phyloP scores from a whole-genome alignment of 2,888 invertebrate genomes.

The Heliothis peltigera region DNA sequence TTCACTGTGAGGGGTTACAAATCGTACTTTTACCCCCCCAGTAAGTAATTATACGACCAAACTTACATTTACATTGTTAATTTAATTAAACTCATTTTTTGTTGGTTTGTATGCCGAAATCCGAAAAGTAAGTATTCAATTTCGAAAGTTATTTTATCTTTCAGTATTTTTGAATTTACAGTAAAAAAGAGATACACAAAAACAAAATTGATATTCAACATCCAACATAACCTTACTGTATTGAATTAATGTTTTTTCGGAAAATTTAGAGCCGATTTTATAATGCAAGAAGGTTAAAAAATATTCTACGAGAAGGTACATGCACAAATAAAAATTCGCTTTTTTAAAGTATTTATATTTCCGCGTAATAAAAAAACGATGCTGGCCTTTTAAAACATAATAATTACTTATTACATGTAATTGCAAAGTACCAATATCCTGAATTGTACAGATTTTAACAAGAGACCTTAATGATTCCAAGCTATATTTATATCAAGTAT shows the following conservation, averaged over 20 bases:
- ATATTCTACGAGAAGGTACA: too few species aligned
- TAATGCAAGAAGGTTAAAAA: neutral
- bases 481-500: too few species aligned
- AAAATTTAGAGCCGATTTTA: neutral
- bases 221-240: neutral
- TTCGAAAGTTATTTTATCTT: too few species aligned
- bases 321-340: neutral
- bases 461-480: too few species aligned
- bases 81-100: neutral
- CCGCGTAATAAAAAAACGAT: neutral
- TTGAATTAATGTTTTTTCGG: neutral
- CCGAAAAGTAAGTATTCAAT: neutral
- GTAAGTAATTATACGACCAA: constrained; percentile 36
- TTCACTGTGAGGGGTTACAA: constrained; percentile 40
- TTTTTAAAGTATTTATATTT: neutral
- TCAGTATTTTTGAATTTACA: too few species aligned
- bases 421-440: too few species aligned
- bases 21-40: constrained; percentile 34
- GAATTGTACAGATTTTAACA: too few species aligned
- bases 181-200: too few species aligned
- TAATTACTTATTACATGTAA: too few species aligned
- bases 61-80: constrained; percentile 19
- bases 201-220: neutral
- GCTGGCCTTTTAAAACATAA: neutral
- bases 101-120: too few species aligned